Evolutionary conservation across 1,140 invertebrate species (phyloP).

Genomic region (Octopus sinensis): DNA sequence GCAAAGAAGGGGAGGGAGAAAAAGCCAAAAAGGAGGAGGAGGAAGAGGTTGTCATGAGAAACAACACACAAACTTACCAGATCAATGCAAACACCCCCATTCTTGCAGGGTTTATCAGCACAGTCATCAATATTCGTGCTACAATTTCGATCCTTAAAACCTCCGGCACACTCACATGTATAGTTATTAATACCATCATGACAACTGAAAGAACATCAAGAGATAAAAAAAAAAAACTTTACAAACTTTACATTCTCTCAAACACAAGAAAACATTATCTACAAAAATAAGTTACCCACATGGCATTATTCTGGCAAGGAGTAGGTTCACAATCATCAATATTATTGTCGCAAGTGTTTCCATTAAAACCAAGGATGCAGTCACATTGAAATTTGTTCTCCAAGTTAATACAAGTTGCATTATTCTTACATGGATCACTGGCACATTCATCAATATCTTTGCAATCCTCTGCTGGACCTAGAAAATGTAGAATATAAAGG

Average conservation of each 20-base stretch:
- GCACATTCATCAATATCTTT: conserved; percentile 40
- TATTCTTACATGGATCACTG: conserved; percentile 37
- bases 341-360: conserved; percentile 67
- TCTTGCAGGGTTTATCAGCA: conserved; percentile 31
- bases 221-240: not conserved
- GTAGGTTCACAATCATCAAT: conserved; percentile 28
- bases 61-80: conserved; percentile 1
- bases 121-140: conserved; percentile 35
- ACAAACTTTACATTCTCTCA: too few relatives aligned
- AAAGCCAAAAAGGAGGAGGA: too few relatives aligned
- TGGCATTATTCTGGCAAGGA: conserved; percentile 27
- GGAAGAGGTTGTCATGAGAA: too few relatives aligned
- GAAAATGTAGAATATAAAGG: too few relatives aligned
- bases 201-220: conserved; percentile 25
- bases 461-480: conserved; percentile 17
- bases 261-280: too few relatives aligned
- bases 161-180: conserved; percentile 30
- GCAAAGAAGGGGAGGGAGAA: too few relatives aligned
- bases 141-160: conserved; percentile 33
- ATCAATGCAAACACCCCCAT: conserved; percentile 31
- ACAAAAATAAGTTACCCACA: conserved; percentile 13
- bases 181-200: conserved; percentile 25
- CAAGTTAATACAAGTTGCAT: conserved; percentile 34
- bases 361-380: conserved; percentile 56
- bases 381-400: conserved; percentile 32